phyloP scores from a whole-genome alignment of 2,113 vertebrate species.

The Mesocricetus auratus region DNA sequence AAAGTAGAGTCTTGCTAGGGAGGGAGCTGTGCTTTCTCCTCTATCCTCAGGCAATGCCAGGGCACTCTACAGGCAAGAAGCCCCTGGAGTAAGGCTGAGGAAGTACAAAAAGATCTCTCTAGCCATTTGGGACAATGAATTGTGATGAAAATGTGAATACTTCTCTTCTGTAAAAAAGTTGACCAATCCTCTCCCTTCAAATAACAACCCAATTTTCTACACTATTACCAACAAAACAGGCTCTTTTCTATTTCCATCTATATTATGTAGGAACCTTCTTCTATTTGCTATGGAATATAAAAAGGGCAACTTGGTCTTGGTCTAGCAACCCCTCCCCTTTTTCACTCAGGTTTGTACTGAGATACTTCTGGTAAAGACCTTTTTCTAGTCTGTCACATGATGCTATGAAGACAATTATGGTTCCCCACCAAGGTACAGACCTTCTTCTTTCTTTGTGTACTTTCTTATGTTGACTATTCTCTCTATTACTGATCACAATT shows the following conservation, averaged over 20 bases:
- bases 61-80: constrained; percentile 78
- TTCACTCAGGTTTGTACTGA: rapidly evolving
- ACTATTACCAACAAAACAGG: not conserved
- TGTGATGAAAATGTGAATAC: not conserved
- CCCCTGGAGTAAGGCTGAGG: constrained; percentile 90
- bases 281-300: rapidly evolving
- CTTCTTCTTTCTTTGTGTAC: too few species aligned
- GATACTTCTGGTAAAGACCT: not conserved
- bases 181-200: not conserved
- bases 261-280: rapidly evolving
- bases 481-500: not conserved
- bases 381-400: not conserved
- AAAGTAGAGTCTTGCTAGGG: constrained; percentile 81
- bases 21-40: constrained; percentile 85
- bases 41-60: constrained; percentile 90
- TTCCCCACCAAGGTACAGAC: rapidly evolving
- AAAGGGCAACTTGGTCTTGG: not conserved
- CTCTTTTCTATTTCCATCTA: not conserved
- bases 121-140: rapidly evolving
- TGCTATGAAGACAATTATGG: not conserved
- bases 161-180: not conserved
- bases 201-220: not conserved
- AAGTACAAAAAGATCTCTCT: constrained; percentile 8
- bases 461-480: not conserved
- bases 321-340: not conserved